Base-by-base conservation (phyloP, 2,113 vertebrate species). In the Hymenochirus boettgeri region DNA sequence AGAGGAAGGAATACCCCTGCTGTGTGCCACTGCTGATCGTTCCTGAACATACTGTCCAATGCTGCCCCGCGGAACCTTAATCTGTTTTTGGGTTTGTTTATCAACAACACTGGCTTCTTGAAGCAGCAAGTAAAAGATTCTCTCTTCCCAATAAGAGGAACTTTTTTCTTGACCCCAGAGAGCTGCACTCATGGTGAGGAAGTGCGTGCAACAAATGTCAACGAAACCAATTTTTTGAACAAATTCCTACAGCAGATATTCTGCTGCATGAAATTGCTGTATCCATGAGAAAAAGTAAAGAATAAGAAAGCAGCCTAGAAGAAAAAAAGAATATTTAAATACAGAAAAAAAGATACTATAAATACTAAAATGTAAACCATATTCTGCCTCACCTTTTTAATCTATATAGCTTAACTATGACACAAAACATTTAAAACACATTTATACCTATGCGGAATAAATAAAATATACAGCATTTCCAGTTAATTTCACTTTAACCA, bases 161-260 rank as follows among this genome's bases (percentile, higher is more conserved):
- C 86, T 80, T 88, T 98, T 98, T 76, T 99, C 95, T 88, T 97
- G 93, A 88, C 87, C 91, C 96, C 96, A 98, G 82, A 95, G 85
- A 70, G 85, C 80, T 3, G 94, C 95, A 91, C 86, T 97, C 95
- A 98, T 97, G 78, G 87, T 93, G 92, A 82, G 63, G 17, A 23
- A 62, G 61, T 56, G 33, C 27, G 42, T 29, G 51, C 3, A 7
- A 24, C 27, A 17, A 33, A 22, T 35, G 46, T 65, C 54, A 56
- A 26, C 27, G 31, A 53, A 17, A 18, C 53, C 39, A 21, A 33
- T 7, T 7, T 29, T 48, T 19, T 27, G 45, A 48, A 24, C 4
- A 11, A 27, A 3, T 1, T 27, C 26, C 24, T 27, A 2, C 15
- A 54, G 7, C 1, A 54, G 23, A 54, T n/a, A 27, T 17, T 3